Percentiles rank a stretch among this genome's conserved stretches.
These are phyloP conservation scores for Mesopsocus fuscifrons DNA, from an alignment of 2,888 invertebrate species.

Conservation along the genomic window DNA sequence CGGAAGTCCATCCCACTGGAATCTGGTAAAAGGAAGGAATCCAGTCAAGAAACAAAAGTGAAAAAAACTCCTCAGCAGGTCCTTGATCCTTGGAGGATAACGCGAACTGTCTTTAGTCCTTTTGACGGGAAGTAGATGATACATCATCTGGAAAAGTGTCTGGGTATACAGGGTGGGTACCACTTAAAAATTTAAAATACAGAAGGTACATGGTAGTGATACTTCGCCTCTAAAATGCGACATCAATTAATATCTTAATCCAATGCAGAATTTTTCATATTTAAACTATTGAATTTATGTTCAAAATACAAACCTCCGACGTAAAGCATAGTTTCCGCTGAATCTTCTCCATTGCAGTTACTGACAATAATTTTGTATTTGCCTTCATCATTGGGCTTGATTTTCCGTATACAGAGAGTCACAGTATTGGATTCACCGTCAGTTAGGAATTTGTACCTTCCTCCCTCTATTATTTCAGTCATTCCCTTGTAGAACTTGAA, in stretches of 20 bases:
- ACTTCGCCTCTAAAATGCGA: too few relatives aligned
- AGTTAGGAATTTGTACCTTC: conserved; percentile 85
- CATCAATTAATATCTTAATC: too few relatives aligned
- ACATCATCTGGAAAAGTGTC: too few relatives aligned
- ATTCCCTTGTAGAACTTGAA: conserved; percentile 93
- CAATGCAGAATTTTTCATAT: too few relatives aligned
- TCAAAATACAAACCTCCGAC: too few relatives aligned
- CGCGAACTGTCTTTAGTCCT: conserved; percentile 11
- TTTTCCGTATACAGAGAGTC: conserved; percentile 87
- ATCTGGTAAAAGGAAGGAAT: conserved; percentile 32
- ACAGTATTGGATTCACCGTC: conserved; percentile 86
- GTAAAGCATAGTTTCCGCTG: conserved; percentile 87
- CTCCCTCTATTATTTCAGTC: conserved; percentile 83
- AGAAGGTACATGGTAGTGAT: too few relatives aligned
- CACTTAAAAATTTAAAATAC: too few relatives aligned
- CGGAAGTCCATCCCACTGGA: conserved; percentile 98
- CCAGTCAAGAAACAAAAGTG: not conserved
- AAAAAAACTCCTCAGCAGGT: not conserved
- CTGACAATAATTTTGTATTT: conserved; percentile 84
- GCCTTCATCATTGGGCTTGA: conserved; percentile 92
- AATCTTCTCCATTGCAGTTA: conserved; percentile 89
- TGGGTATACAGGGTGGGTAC: too few relatives aligned
- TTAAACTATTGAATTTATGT: too few relatives aligned
- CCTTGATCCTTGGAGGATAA: not conserved
- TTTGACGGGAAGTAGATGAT: too few relatives aligned